Evolutionary conservation across 2,797 vertebrate genomes (phyloP), one percentile per base, ranked within the genome.

Genomic region (Sciaenops ocellatus): DNA sequence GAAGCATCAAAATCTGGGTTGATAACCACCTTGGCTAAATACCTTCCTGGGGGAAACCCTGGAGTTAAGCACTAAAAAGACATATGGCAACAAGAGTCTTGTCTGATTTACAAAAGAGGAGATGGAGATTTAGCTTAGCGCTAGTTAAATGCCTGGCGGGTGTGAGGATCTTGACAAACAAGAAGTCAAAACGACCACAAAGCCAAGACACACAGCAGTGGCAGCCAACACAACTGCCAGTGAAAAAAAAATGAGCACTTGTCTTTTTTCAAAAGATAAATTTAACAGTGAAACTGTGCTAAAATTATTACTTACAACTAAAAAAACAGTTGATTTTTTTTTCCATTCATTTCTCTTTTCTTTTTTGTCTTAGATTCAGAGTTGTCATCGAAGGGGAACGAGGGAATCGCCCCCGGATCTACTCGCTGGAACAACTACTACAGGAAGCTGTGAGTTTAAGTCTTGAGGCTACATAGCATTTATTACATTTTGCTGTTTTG

Each of bases 341-440:
- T 46, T 51, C 55, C 16, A 69, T 51, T 26, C 3, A 63, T 60
- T 54, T 30, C 4, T 1, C 1, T 61, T 74, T 47, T 2, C 5
- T 7, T 13, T 50, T 42, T 63, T 12, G 5, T 60, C 46, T 66
- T 71, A 99, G 98, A 90, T 99, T 99, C 92, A 98, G 97, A 87
- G 96, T 99, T 66, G 94, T 99, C 82, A 97, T 99, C 1, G 98
- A 99, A 81, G 98, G 98, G 0, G 98, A 99, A 89, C 93, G 98
- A 67, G 97, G 97, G 52, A 98, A 98, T 92, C 95, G 97, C 11
- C 98, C 96, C 63, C 95, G 97, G 54, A 96, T 99, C 92, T 99
- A 99, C 93, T 98, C 98, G 0, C 92, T 97, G 94, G 98, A 99
- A 87, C 98, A 99, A 87, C 96, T 99, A 48, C 95, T 99, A 64